These are phyloP conservation scores for Agonopterix subpropinquella DNA, from an alignment of 2,888 invertebrate species.

Conservation along the genomic window DNA sequence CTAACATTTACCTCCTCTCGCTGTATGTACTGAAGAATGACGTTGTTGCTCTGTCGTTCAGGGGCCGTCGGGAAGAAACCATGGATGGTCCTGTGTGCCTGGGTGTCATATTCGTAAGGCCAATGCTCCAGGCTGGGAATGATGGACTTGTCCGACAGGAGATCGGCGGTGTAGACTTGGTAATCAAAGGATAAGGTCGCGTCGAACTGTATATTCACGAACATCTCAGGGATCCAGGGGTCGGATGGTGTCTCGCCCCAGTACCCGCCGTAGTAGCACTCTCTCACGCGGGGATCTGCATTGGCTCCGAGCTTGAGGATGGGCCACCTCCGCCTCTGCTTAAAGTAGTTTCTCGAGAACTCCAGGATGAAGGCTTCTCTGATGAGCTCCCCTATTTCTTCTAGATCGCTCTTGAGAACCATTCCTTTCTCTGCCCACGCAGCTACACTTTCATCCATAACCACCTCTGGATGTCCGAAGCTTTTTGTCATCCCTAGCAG, in stretches of 20 bases:
- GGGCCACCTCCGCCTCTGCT: neutral
- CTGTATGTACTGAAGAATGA: constrained; percentile 4
- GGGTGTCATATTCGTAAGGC: constrained; percentile 8
- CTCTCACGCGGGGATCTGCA: neutral
- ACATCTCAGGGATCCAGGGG: neutral
- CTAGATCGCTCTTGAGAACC: neutral
- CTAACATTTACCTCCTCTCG: constrained; percentile 8
- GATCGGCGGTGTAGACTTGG: neutral
- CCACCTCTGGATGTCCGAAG: neutral
- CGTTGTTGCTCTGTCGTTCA: constrained; percentile 3
- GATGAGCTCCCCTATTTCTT: neutral
- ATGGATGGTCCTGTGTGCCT: constrained; percentile 3
- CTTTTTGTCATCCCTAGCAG: neutral
- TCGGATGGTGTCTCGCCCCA: neutral
- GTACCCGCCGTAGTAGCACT: neutral
- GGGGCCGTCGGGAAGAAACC: constrained; percentile 1
- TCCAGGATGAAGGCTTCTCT: neutral
- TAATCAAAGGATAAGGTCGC: neutral
- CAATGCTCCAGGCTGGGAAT: constrained; percentile 3
- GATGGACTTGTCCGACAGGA: neutral
- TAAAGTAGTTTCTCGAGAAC: neutral
- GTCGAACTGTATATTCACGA: neutral
- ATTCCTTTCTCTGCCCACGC: neutral
- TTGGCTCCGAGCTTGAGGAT: neutral
- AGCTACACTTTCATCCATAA: constrained; percentile 1